Conservation (phyloP, 2,888 invertebrate genomes). For the Aromia moschata region DNA sequence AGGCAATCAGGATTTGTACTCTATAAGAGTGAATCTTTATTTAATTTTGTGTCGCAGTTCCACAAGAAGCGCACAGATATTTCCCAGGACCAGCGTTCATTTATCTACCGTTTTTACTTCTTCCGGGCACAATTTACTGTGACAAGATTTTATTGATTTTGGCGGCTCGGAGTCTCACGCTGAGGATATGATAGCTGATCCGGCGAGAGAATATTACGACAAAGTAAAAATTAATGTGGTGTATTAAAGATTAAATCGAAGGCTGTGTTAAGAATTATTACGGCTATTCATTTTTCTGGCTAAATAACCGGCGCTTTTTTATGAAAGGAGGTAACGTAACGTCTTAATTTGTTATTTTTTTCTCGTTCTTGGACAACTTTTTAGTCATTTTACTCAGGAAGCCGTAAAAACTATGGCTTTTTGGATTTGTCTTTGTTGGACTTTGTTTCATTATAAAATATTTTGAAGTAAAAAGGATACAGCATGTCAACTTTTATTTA, state of each 20-base stretch:
- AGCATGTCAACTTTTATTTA: too few species aligned
- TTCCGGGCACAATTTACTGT: conserved; percentile 42
- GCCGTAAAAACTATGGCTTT: too few species aligned
- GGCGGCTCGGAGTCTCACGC: conserved; percentile 45
- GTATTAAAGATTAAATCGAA: conserved; percentile 14
- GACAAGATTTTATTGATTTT: conserved; percentile 49
- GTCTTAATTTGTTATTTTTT: too few species aligned
- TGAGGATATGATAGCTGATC: conserved; percentile 41
- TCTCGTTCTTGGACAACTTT: too few species aligned
- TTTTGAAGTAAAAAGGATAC: too few species aligned
- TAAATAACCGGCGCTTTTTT: too few species aligned
- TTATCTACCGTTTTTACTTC: conserved; percentile 40
- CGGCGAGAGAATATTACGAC: conserved; percentile 10
- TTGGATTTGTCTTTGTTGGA: too few species aligned
- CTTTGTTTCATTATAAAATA: too few species aligned
- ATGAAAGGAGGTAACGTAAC: too few species aligned
- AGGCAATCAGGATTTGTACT: not conserved
- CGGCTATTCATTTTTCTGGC: not conserved
- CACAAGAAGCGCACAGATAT: conserved; percentile 4
- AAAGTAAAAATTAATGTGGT: conserved; percentile 15
- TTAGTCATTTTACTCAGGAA: too few species aligned
- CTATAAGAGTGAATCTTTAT: not conserved
- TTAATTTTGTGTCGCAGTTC: conserved; percentile 8
- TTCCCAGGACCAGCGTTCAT: conserved; percentile 38
- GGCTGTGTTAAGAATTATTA: conserved; percentile 6